Evolutionary conservation across 2,113 vertebrate species (phyloP).

Genomic region (Hydropotes inermis): DNA sequence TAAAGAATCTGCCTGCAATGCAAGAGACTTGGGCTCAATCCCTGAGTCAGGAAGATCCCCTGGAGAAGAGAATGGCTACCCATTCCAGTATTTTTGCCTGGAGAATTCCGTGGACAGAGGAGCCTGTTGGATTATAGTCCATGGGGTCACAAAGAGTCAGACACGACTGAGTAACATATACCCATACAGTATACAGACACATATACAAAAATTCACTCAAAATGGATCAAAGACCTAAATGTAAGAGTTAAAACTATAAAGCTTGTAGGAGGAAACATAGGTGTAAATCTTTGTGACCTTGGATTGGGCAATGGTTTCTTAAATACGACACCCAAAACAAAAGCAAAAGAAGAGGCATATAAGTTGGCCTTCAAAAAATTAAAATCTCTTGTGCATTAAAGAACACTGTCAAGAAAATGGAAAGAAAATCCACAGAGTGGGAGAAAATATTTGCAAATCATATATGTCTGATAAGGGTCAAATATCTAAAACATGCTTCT

Average conservation of each 20-base stretch:
- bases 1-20: neutral
- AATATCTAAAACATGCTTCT: neutral
- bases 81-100: neutral
- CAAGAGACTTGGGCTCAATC: neutral
- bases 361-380: neutral
- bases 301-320: neutral
- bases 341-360: neutral
- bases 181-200: neutral
- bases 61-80: neutral
- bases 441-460: neutral
- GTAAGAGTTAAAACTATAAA: neutral
- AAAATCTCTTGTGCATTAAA: neutral
- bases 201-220: neutral
- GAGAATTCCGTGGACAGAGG: neutral
- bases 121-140: neutral
- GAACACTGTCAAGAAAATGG: neutral
- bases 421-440: neutral
- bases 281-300: neutral
- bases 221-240: neutral
- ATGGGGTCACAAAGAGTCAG: rapidly evolving
- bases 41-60: neutral
- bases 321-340: neutral
- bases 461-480: neutral
- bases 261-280: neutral
- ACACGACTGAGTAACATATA: neutral